A percentile compares a stretch with the other conserved stretches of the same genome.
phyloP scores from a whole-genome alignment of 2,113 vertebrate genomes.

The Panthera leo region DNA sequence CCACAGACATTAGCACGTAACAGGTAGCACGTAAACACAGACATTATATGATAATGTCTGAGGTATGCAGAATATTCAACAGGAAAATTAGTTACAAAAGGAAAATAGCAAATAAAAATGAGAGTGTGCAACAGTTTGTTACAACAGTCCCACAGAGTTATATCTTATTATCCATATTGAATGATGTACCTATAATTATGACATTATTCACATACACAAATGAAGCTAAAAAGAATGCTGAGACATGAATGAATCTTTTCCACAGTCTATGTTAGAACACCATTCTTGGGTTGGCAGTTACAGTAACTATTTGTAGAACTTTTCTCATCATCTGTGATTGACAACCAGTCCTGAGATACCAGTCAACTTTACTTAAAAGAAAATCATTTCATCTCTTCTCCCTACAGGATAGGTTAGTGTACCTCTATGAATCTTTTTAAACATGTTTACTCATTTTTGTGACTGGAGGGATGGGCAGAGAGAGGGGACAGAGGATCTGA shows the following conservation, averaged over 20 bases:
- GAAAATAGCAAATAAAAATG: constrained; percentile 39
- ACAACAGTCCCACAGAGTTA: not conserved
- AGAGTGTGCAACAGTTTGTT: not conserved
- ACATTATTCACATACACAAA: not conserved
- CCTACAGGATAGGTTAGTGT: not conserved
- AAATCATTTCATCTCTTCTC: constrained; percentile 31
- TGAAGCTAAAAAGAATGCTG: not conserved
- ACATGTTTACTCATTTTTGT: too few species aligned
- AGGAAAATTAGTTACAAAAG: constrained; percentile 43
- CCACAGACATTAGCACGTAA: not conserved
- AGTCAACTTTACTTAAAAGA: constrained; percentile 28
- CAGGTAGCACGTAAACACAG: not conserved
- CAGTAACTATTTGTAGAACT: not conserved
- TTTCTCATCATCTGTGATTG: constrained; percentile 41
- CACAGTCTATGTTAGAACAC: not conserved
- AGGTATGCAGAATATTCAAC: constrained; percentile 6
- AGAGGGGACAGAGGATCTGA: too few species aligned
- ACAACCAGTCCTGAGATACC: not conserved
- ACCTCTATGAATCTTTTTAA: not conserved
- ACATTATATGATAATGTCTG: constrained; percentile 14
- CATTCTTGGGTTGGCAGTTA: constrained; percentile 16
- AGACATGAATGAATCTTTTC: not conserved
- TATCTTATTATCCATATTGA: not conserved
- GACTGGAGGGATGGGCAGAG: too few species aligned
- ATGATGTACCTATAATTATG: not conserved